Evolutionary conservation across 2,888 invertebrate genomes (phyloP), one percentile per base, ranked within the genome.

Genomic region (Meteorus colon): DNA sequence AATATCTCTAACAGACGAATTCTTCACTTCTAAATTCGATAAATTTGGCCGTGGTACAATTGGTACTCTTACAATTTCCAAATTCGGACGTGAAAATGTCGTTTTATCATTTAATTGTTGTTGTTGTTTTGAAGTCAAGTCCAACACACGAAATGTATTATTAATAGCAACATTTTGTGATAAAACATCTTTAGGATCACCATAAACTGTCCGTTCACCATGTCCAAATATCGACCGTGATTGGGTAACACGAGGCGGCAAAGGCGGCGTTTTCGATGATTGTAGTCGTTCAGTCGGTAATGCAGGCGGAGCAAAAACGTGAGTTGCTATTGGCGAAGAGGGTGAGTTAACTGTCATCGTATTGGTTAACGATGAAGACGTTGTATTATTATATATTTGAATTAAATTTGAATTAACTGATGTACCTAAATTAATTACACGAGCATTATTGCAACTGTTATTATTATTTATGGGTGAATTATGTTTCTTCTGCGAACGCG

Each of bases 111-210:
- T 55, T 5, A 55, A 55, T 55, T 55, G 55, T 55, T 55, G 55
- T 8, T 81, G 48, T 74, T 90, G 80, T 79, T 92, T 93, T 67
- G 93, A 92, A 0, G 94, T 93, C 16, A 95, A 87, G 85, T 95
- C 94, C 34, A 95, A 86, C 0, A 94, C 91, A 76, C 93, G 93
- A n/a, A 91, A 91, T 60, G 29, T 34, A 19, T 0, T 79, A 80
- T 72, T 76, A 62, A 67, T 37, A 0, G 90, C 90, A 0, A 90
- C 81, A 59, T 69, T 76, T 0, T 92, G 91, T 88, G 91, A 91
- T 78, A 93, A 91, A 3, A 92, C 92, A 82, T 94, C 94, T 84
- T 94, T 94, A 0, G 95, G 95, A 87, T 95, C 94, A 0, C 94
- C 94, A 81, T 95, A 95, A 0, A 94, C 93, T 0, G 92, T 93